Conservation (phyloP, 2,113 vertebrate species). For the Actenoides hombroni region DNA sequence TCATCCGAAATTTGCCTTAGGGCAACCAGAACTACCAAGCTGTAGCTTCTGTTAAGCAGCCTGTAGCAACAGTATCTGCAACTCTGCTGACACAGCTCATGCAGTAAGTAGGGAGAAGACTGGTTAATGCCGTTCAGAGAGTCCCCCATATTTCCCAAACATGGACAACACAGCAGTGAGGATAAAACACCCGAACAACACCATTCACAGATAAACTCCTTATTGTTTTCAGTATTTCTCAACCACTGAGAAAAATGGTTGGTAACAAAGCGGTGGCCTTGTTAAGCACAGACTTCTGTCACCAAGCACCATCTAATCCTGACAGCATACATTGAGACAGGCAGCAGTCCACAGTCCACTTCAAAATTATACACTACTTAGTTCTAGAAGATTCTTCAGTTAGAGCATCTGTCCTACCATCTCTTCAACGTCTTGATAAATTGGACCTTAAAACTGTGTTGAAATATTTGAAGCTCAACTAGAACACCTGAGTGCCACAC, state of each 20-base stretch:
- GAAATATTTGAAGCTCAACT: not conserved
- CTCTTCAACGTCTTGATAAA: not conserved
- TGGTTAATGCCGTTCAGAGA: not conserved
- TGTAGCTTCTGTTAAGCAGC: not conserved
- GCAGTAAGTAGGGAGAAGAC: not conserved
- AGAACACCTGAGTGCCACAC: not conserved
- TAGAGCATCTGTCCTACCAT: not conserved
- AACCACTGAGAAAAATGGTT: not conserved
- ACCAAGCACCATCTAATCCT: not conserved
- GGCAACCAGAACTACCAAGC: not conserved
- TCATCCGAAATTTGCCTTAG: not conserved
- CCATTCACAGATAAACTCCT: not conserved
- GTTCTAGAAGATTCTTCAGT: not conserved
- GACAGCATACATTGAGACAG: not conserved
- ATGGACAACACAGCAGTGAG: accelerated
- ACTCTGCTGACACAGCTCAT: not conserved
- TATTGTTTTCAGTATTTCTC: not conserved
- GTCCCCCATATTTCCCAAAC: not conserved
- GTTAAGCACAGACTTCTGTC: not conserved
- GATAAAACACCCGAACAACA: not conserved
- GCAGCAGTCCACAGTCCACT: not conserved
- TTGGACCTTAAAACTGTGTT: not conserved
- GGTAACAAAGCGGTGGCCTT: not conserved
- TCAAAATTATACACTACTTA: not conserved
- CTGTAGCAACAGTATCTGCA: not conserved